phyloP scores from a whole-genome alignment of 2,113 vertebrate species.

The Elephas maximus region DNA sequence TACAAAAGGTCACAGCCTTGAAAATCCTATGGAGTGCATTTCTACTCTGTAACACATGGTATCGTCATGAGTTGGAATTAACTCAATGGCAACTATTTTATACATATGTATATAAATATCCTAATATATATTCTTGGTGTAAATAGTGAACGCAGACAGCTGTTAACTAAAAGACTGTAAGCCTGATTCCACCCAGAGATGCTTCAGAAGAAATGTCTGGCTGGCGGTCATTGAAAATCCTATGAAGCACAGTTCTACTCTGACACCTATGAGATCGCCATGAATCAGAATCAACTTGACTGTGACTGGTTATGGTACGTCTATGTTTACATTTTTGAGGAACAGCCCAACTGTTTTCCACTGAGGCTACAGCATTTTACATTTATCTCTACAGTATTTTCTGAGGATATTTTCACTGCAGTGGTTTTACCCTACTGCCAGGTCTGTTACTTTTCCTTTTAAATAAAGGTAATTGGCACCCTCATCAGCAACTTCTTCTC shows the following conservation, averaged over 20 bases:
- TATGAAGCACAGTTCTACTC: background rate
- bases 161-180: background rate
- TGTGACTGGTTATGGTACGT: background rate
- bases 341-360: background rate
- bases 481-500: background rate
- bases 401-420: slow-evolving; percentile 24
- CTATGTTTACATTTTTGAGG: background rate
- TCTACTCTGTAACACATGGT: background rate
- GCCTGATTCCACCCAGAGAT: background rate
- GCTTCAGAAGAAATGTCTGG: background rate
- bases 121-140: background rate
- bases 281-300: background rate
- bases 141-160: background rate
- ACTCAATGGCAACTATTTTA: background rate
- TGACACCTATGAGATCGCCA: background rate
- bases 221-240: background rate
- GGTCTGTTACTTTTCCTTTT: background rate
- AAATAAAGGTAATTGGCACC: background rate
- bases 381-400: background rate
- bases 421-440: slow-evolving; percentile 1
- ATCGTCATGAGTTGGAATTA: background rate
- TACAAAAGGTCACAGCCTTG: background rate
- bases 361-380: background rate
- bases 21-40: background rate
- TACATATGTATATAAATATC: no score